phyloP scores from a whole-genome alignment of 2,113 vertebrate genomes.

The Dermatemys mawii region DNA sequence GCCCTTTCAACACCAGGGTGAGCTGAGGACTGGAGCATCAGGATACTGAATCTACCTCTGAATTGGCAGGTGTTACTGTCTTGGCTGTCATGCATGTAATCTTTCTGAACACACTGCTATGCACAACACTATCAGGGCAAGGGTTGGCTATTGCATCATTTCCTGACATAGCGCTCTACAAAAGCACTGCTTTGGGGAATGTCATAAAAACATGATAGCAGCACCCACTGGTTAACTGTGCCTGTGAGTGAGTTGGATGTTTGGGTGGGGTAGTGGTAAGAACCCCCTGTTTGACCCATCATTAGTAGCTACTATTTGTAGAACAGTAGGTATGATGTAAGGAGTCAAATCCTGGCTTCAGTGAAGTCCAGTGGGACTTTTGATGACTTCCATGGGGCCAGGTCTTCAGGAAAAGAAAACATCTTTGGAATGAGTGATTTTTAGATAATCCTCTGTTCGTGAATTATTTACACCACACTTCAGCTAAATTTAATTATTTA shows the following conservation, averaged over 20 bases:
- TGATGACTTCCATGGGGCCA: not conserved
- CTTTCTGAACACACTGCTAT: not conserved
- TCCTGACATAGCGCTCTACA: not conserved
- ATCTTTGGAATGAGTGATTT: not conserved
- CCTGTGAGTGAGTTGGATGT: fast-evolving
- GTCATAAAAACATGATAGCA: not conserved
- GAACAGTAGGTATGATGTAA: not conserved
- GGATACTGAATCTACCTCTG: not conserved
- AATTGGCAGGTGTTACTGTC: not conserved
- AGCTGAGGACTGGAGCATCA: not conserved
- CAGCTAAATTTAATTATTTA: not conserved
- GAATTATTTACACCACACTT: slow-evolving; percentile 8
- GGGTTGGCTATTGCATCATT: not conserved
- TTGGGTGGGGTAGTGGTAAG: not conserved
- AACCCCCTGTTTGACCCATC: not conserved
- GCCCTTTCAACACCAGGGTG: not conserved
- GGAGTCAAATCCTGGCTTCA: not conserved
- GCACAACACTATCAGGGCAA: not conserved
- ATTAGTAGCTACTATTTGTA: fast-evolving
- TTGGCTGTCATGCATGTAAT: not conserved
- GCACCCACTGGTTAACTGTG: fast-evolving
- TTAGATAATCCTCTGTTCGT: not conserved
- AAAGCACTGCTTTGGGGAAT: not conserved
- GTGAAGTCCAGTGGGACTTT: not conserved
- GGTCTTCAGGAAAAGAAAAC: not conserved